These are phyloP conservation scores for Syngnathus typhle DNA, from an alignment of 2,113 vertebrate species.

Conservation along the genomic window DNA sequence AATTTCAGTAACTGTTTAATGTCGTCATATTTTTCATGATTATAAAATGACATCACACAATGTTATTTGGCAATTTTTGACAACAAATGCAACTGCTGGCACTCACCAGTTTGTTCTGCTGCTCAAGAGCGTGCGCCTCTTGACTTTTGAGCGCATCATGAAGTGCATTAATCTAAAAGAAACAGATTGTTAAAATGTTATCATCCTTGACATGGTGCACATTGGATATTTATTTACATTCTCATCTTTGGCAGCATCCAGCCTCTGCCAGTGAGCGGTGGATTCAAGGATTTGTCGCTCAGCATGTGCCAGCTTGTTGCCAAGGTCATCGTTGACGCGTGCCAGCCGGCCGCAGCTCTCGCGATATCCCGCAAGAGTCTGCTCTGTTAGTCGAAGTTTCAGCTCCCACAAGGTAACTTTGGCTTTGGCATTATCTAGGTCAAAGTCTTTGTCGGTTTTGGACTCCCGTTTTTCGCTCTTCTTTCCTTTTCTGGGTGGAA, in stretches of 20 bases:
- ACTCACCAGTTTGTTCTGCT: slow-evolving; percentile 71
- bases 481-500: slow-evolving; percentile 57
- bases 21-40: background rate
- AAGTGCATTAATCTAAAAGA: slow-evolving; percentile 68
- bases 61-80: background rate
- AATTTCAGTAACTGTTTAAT: background rate
- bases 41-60: background rate
- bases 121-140: slow-evolving; percentile 60
- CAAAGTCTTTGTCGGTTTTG: slow-evolving; percentile 60
- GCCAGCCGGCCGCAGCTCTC: slow-evolving; percentile 65
- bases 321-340: slow-evolving; percentile 70
- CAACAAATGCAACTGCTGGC: background rate
- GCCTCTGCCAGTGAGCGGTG: slow-evolving; percentile 61
- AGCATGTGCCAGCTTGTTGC: slow-evolving; percentile 62
- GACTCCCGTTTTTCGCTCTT: slow-evolving; percentile 59
- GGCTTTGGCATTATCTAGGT: slow-evolving; percentile 70
- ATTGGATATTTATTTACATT: slow-evolving; percentile 54
- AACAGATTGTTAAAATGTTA: background rate
- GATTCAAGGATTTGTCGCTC: slow-evolving; percentile 71
- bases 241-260: slow-evolving; percentile 68
- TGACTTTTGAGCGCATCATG: slow-evolving; percentile 65
- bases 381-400: slow-evolving; percentile 68
- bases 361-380: slow-evolving; percentile 67
- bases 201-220: too few species aligned
- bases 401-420: slow-evolving; percentile 76